Conservation (phyloP, 2,888 invertebrate genomes). For the Cerastoderma edule region DNA sequence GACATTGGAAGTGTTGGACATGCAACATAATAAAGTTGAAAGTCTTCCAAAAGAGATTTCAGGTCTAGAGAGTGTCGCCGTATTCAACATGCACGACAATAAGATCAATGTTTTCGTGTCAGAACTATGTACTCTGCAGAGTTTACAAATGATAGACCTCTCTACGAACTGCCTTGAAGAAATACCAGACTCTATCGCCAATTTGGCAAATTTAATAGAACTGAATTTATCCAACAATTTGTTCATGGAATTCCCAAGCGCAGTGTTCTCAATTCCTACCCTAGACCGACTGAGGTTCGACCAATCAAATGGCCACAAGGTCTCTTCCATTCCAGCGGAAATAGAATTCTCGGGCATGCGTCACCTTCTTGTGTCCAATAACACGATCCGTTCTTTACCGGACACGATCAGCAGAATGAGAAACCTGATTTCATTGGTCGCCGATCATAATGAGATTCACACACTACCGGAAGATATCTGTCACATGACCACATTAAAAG, state of each 20-base stretch:
- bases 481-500: constrained; percentile 68
- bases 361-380: constrained; percentile 77
- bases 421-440: constrained; percentile 73
- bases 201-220: constrained; percentile 85
- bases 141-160: constrained; percentile 71
- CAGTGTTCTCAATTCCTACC: constrained; percentile 74
- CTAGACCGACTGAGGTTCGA: constrained; percentile 75
- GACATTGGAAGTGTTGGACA: constrained; percentile 70
- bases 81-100: constrained; percentile 71
- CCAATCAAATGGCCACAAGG: constrained; percentile 74
- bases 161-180: constrained; percentile 72
- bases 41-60: constrained; percentile 71
- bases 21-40: constrained; percentile 70
- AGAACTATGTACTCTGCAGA: constrained; percentile 68
- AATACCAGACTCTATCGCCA: constrained; percentile 89
- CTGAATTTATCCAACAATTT: constrained; percentile 79
- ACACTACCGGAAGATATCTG: constrained; percentile 71
- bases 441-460: constrained; percentile 75
- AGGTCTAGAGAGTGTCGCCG: constrained; percentile 66
- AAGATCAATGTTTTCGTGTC: constrained; percentile 66
- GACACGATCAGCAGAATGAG: constrained; percentile 72
- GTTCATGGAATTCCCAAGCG: constrained; percentile 78
- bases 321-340: constrained; percentile 76
- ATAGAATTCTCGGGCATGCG: constrained; percentile 70
- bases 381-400: constrained; percentile 75